Conservation (phyloP, 2,797 vertebrate species). For the Peromyscus eremicus region DNA sequence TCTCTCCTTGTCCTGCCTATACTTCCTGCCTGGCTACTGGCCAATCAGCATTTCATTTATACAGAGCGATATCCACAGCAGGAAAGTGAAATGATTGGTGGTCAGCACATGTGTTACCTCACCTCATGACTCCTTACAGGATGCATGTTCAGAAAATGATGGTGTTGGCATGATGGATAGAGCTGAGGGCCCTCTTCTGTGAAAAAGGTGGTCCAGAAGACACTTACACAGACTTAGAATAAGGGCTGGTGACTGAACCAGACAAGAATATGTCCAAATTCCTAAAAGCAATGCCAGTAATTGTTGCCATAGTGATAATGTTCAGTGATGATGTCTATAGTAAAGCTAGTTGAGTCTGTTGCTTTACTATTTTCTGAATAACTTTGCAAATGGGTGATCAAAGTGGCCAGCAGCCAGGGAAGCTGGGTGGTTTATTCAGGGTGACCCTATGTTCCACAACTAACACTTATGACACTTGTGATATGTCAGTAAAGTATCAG, state of each 20-base stretch:
- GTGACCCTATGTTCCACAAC: neutral
- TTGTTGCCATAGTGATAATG: neutral
- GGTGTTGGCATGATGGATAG: too few relatives aligned
- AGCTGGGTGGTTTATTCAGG: neutral
- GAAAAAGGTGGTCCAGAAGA: neutral
- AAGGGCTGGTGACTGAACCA: neutral
- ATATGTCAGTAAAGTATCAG: neutral
- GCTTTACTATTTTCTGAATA: neutral
- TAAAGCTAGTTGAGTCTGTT: neutral
- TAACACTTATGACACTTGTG: neutral
- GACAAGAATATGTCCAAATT: neutral
- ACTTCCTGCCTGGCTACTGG: too few relatives aligned
- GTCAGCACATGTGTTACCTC: neutral
- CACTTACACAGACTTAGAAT: neutral
- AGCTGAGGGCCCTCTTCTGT: neutral
- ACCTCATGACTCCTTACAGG: neutral
- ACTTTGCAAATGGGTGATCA: neutral
- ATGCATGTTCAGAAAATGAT: neutral
- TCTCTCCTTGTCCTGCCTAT: too few relatives aligned
- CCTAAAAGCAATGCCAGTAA: neutral
- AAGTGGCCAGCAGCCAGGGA: neutral
- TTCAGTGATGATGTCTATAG: too few relatives aligned
- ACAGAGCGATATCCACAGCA: too few relatives aligned
- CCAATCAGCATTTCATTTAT: too few relatives aligned
- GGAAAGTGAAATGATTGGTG: neutral